Evolutionary conservation across 2,113 vertebrate genomes (phyloP), one percentile per base, ranked within the genome.

Genomic region (Mobula hypostoma): DNA sequence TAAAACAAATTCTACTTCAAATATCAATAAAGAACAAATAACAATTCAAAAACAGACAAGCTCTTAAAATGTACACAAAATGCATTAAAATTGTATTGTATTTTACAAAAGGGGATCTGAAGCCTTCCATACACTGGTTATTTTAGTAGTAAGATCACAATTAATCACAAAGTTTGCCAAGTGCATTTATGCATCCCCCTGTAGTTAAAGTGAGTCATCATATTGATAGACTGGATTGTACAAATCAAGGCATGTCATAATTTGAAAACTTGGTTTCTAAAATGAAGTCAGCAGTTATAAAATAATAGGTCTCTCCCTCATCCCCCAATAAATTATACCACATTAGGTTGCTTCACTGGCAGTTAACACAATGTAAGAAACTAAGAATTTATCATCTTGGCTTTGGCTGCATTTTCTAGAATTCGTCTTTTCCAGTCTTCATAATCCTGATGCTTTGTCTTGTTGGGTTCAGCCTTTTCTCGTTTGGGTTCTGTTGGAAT

Each of bases 391-490:
- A n/a, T 48, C 9, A 94, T 36, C 76, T 94, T 96, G n/a, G 96
- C 95, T 95, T 96, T 97, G 74, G 96, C 94, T 63, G 98, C 98
- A 0, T 98, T 98, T 96, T 98, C 97, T 88, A 98, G 95, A 95
- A 98, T 98, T 94, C 95, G 97, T 95, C 95, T 97, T 95, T 98
- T 98, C 98, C 98, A 98, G 94, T 97, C 98, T 95, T 98, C 97
- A 85, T 98, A 98, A 94, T 97, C 97, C 92, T 96, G 96, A 14
- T 95, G 95, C 12, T 93, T 94, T 74, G 96, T 96, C 36, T 94
- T 95, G 90, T 96, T 95, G 9, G 94, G 72, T 40, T 95, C 95
- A 6, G 94, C n/a, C 36, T 96, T 96, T 17, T 94, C 94, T 21
- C 61, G 95, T 94, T 98, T 97, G 74, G 94, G 80, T 61, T 96